Evolutionary conservation across 2,113 vertebrate genomes (phyloP).

Genomic region (Rissa tridactyla): DNA sequence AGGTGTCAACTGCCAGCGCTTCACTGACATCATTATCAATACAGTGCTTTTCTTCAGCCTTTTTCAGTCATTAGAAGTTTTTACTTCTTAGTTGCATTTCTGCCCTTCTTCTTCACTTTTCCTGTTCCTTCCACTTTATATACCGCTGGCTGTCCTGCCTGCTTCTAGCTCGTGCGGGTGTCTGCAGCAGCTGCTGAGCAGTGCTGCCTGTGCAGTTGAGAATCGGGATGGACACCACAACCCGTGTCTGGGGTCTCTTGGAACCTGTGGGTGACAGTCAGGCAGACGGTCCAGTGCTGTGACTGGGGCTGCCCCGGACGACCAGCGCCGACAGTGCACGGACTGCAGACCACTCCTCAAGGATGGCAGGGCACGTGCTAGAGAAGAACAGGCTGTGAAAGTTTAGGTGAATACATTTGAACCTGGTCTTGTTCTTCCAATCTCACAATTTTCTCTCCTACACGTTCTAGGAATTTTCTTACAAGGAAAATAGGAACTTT

Average conservation of each 20-base stretch:
- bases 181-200: neutral
- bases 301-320: neutral
- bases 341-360: neutral
- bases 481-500: neutral
- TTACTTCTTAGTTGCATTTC: neutral
- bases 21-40: neutral
- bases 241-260: fast-evolving
- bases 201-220: neutral
- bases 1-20: neutral
- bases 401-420: neutral
- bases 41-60: neutral
- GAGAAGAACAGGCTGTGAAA: neutral
- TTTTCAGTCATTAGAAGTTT: neutral
- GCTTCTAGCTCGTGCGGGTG: neutral
- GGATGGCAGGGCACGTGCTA: neutral
- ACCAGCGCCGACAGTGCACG: fast-evolving
- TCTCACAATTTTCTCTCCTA: neutral
- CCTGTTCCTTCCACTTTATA: neutral
- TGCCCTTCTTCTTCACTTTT: neutral
- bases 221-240: neutral
- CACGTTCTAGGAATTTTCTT: neutral
- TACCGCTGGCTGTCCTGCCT: neutral
- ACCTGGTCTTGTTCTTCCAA: neutral
- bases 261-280: neutral
- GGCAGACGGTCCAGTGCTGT: neutral